Base-by-base conservation (phyloP, 2,888 invertebrate genomes). In the Meiosimyza decipiens region DNA sequence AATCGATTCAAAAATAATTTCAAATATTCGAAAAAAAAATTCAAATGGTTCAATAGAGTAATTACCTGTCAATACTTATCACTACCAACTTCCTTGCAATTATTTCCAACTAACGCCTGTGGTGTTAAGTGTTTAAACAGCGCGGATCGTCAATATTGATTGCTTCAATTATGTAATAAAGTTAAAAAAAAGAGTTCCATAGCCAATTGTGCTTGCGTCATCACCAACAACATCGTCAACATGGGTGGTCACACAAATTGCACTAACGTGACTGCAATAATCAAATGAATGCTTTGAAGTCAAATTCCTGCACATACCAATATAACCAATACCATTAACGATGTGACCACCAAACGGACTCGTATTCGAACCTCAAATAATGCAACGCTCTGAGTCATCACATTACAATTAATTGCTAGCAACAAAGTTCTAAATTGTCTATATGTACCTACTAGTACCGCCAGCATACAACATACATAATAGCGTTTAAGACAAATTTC, bases 171-270 rank as follows among this genome's bases (percentile, higher is more conserved):
- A 40, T 40, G 40, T 40, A 40, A 40, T 40, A 40, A 40, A 40
- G 40, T 6, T 6, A 40, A 40, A 40, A 2, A n/a, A 40, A 40
- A 9, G 9, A 6, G 9, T 18, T 54, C n/a, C 7, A 54, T 54
- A 16, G 2, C 54, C 15, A n/a, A 15, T 28, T 28, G 28, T 3
- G 54, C 15, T 54, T 54, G 54, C 16, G 54, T 54, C 16, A 18
- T 54, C 54, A n/a, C 9, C 18, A 51, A 16, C 80, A 15, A n/a
- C 62, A 15, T 16, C 12, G 50, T 64, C 64, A 22, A 22, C 51
- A 82, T 82, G 82, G 82, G 82, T 82, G 82, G 82, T 79, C 82
- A 76, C 6, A 76, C 79, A 82, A 82, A 82, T 82, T 82, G 80
- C 81, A 75, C 72, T 79, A 82, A 81, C 82, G 82, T 82, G 82